Base-by-base conservation (phyloP, 2,888 invertebrate species). In the Parthenolecanium corni region DNA sequence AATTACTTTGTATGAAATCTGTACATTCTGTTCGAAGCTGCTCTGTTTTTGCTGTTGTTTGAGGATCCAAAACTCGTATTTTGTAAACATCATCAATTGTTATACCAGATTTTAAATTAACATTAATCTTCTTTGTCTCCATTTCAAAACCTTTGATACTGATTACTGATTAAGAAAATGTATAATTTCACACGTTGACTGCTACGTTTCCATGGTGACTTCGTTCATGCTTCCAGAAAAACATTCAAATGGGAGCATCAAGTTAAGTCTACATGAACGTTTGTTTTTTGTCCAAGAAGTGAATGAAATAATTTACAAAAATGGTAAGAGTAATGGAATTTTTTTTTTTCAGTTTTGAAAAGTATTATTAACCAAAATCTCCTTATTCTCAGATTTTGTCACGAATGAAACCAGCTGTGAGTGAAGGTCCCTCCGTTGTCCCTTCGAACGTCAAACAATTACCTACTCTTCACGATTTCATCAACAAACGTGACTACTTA, bases 11-110 rank as follows among this genome's bases (percentile, higher is more conserved):
- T 53, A 86, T 81, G 73, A 92, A 95, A 70, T 86, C 86, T 71
- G 85, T 82, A 73, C 91, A 91, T 71, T 89, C 88, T 69, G 89
- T 86, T 73, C 84, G 86, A 56, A 94, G 74, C 73, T 91, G 86
- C 65, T 80, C 81, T 2, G 90, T 89, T 73, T 92, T 86, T 69
- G 83, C 83, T 12, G 85, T 78, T 44, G 86, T 81, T 68, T 83
- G 82, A 0, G 88, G 88, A 72, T 89, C 85, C 64, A 89, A 76
- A 64, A 89, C 82, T 52, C 87, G 77, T 64, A 89, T 78, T 75
- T 88, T 89, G 71, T 84, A 86, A 52, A 90, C 80, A 74, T 95
- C 93, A 73, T 95, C 93, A 67, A 94, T 87, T 74, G 84, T 90
- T 63, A 95, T 79, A 53, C 92, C 90, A 63, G 58, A 47, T 31